Evolutionary conservation across 2,888 invertebrate genomes (phyloP).

Genomic region (Omphaloscelis lunosa): DNA sequence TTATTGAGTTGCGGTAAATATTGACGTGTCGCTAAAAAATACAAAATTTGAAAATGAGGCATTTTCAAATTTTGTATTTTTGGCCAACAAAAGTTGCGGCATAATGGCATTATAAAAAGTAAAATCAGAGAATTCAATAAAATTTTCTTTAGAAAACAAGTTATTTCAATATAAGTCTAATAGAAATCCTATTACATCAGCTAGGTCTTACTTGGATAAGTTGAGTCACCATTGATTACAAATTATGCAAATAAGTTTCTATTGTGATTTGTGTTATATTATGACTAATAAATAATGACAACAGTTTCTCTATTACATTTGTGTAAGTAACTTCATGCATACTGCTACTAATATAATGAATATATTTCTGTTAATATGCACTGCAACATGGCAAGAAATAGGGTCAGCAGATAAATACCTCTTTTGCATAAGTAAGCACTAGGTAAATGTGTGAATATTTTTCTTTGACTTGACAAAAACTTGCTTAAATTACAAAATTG

Average conservation of each 20-base stretch:
- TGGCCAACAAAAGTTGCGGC: background rate
- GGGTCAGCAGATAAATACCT: slow-evolving; percentile 22
- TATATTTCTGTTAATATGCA: background rate
- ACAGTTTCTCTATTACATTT: slow-evolving; percentile 20
- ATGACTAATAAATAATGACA: slow-evolving; percentile 23
- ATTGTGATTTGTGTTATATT: background rate
- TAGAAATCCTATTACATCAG: slow-evolving; percentile 10
- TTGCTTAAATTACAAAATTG: slow-evolving; percentile 2
- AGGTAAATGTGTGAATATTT: slow-evolving; percentile 9
- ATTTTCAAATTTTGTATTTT: no score
- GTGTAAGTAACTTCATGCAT: slow-evolving; percentile 14
- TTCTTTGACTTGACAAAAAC: background rate
- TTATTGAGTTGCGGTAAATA: background rate
- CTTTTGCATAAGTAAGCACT: slow-evolving; percentile 2
- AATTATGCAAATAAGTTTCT: slow-evolving; percentile 30
- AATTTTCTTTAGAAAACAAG: slow-evolving; percentile 1
- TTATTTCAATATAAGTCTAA: slow-evolving; percentile 6
- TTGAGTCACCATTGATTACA: slow-evolving; percentile 36
- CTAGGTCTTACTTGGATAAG: background rate
- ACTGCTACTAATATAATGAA: background rate
- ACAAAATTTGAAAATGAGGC: no score
- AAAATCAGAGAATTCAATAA: no score
- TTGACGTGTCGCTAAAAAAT: no score
- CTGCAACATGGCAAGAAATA: background rate
- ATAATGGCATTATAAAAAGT: no score